phyloP scores from a whole-genome alignment of 2,888 invertebrate species.

The Drosophila formosana region DNA sequence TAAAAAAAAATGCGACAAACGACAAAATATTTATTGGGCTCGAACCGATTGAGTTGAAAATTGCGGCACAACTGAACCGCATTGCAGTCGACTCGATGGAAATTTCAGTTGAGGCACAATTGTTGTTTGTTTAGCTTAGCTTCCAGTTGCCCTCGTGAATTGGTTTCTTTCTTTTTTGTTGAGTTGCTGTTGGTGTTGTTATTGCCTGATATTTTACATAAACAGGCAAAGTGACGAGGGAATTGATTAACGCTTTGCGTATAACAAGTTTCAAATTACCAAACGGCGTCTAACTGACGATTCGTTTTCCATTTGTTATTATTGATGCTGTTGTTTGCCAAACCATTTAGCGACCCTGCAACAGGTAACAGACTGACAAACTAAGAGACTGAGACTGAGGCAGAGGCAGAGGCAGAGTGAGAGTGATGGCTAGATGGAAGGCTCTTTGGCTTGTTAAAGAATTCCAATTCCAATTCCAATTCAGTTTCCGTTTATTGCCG shows the following conservation, averaged over 20 bases:
- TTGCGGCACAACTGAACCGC: slow-evolving; percentile 66
- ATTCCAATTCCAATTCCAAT: background rate
- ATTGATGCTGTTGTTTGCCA: slow-evolving; percentile 54
- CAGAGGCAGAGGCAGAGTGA: background rate
- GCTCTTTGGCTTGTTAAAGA: background rate
- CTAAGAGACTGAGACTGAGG: background rate
- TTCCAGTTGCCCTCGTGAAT: slow-evolving; percentile 34
- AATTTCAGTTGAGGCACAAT: slow-evolving; percentile 40
- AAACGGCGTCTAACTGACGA: slow-evolving; percentile 65
- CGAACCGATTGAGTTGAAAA: slow-evolving; percentile 73
- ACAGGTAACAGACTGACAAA: slow-evolving; percentile 1
- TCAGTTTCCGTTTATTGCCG: slow-evolving; percentile 42
- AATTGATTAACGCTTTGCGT: slow-evolving; percentile 76
- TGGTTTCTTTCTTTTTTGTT: slow-evolving; percentile 45
- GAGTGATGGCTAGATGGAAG: slow-evolving; percentile 8
- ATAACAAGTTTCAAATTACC: slow-evolving; percentile 81
- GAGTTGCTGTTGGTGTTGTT: slow-evolving; percentile 12
- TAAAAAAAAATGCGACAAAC: slow-evolving; percentile 19
- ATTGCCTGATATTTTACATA: slow-evolving; percentile 38
- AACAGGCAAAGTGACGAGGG: slow-evolving; percentile 4
- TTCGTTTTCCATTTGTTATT: slow-evolving; percentile 44
- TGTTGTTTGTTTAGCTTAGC: slow-evolving; percentile 29
- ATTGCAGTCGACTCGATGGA: slow-evolving; percentile 34
- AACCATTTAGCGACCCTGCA: slow-evolving; percentile 60
- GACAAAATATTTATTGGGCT: background rate